Base-by-base conservation (phyloP, 2,113 vertebrate species). In the Erythrocercus mccallii region DNA sequence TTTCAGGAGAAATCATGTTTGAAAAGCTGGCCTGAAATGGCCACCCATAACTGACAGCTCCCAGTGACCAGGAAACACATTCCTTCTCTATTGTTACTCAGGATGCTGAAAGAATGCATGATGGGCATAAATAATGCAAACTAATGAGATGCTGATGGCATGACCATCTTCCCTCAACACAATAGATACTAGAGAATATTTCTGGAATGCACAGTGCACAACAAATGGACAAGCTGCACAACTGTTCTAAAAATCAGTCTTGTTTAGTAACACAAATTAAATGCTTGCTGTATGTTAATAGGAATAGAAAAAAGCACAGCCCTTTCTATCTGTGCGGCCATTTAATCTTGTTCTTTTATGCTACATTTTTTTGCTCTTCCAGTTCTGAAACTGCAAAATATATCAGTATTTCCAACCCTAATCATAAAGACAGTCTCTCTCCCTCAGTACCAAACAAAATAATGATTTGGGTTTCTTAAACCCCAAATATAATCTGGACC, bases 91-190 rank as follows among this genome's bases (percentile, higher is more conserved):
- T 15, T 78, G 58, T 79, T 89, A 53, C 30, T 77, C 33, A 35
- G 40, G 54, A 72, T 56, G 38, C 30, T 72, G 48, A 61, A 79
- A 89, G 81, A 89, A 84, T 47, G 76, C 12, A 17, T 47, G 58
- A 66, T 17, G 12, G 8, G 42, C 47, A 92, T 85, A 87, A 93
- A 95, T 80, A 87, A 95, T 80, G 66, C 56, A 91, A 85, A 88
- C 2, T 45, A 56, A 69, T 81, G 77, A 86, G 81, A 84, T 44
- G 56, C 37, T 65, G 68, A 80, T 27, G 50, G 28, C 38, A 47
- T 42, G 47, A 81, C 45, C 42, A 28, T 33, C 70, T 24, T 87
- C 62, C 40, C 74, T 82, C 70, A n/a, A 44, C 58, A 38, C 81
- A 91, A 57, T 0, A 35, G 68, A 90, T 35, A 73, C 35, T 45